These are phyloP conservation scores for Cephonodes hylas DNA, from an alignment of 2,888 invertebrate species.

Conservation along the genomic window DNA sequence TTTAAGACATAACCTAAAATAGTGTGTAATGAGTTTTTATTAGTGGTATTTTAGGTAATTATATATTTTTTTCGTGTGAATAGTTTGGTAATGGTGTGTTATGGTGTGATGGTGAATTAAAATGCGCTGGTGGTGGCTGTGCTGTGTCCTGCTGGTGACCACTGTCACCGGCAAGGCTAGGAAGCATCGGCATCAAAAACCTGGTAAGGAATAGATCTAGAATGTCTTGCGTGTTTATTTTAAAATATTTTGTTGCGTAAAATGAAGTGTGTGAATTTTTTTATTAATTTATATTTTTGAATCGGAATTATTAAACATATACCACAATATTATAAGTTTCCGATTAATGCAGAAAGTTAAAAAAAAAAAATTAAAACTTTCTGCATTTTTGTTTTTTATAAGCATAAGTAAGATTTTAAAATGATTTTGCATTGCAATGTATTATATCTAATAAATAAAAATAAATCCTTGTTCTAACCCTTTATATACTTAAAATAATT, in stretches of 20 bases:
- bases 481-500: no score
- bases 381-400: no score
- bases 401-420: no score
- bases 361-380: no score
- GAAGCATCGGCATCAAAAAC: slow-evolving; percentile 67
- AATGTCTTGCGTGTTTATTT: neutral
- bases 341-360: no score
- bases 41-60: neutral
- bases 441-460: no score
- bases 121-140: slow-evolving; percentile 53
- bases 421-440: no score
- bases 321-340: no score
- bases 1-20: slow-evolving; percentile 1
- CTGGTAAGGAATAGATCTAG: slow-evolving; percentile 44
- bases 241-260: neutral
- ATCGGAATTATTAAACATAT: no score
- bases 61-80: neutral
- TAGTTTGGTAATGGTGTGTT: slow-evolving; percentile 31
- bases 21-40: neutral
- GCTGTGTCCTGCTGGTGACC: slow-evolving; percentile 51
- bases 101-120: slow-evolving; percentile 56
- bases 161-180: slow-evolving; percentile 60
- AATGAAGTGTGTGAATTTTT: no score
- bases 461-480: no score
- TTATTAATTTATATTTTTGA: no score